Evolutionary conservation across 2,797 vertebrate species (phyloP).

Genomic region (Numenius phaeopus): DNA sequence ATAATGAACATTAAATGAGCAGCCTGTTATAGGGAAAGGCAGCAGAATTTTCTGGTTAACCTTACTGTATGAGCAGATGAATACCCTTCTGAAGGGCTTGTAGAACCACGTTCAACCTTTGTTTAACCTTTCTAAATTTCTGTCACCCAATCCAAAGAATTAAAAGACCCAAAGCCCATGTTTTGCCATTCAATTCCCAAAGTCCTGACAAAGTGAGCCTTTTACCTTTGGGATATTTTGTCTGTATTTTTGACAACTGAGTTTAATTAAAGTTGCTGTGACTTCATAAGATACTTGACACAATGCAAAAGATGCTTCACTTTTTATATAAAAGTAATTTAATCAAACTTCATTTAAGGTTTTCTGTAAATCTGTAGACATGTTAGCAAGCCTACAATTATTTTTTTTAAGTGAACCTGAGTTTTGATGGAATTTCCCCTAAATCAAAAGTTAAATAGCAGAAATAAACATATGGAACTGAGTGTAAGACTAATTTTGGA

Average conservation of each 20-base stretch:
- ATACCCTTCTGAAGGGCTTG: not conserved
- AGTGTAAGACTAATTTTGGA: not conserved
- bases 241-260: not conserved
- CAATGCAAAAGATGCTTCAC: not conserved
- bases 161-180: not conserved
- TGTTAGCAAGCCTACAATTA: not conserved
- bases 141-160: not conserved
- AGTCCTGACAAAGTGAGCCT: not conserved
- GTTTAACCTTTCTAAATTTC: not conserved
- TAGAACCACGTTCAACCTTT: not conserved
- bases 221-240: not conserved
- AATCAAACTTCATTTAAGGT: not conserved
- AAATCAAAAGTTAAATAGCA: not conserved
- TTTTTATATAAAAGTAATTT: not conserved
- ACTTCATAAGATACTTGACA: not conserved
- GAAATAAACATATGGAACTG: not conserved
- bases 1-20: constrained; percentile 1
- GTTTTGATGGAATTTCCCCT: not conserved
- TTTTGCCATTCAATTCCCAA: not conserved
- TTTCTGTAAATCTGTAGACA: not conserved
- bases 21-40: not conserved
- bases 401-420: not conserved
- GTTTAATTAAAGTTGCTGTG: not conserved
- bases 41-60: not conserved
- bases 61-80: not conserved